A percentile compares a stretch with the other conserved stretches of the same genome.
Conservation (phyloP, 2,797 vertebrate species). For the Phrynocephalus forsythii region DNA sequence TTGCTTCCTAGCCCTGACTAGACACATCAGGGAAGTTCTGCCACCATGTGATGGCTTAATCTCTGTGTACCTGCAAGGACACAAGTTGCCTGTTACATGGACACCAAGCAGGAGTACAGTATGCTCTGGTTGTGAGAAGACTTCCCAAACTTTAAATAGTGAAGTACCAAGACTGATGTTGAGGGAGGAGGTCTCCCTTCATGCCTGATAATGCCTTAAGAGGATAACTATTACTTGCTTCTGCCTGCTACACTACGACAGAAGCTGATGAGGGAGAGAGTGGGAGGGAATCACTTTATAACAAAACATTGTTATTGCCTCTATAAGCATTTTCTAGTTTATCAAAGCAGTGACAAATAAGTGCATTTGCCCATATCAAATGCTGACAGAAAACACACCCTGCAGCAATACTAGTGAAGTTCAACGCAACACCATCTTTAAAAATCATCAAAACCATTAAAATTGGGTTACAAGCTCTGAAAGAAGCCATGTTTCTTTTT, state of each 20-base stretch:
- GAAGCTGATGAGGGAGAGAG: conserved; percentile 32
- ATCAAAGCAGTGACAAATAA: conserved; percentile 82
- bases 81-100: background rate
- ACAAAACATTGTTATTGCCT: conserved; percentile 64
- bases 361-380: conserved; percentile 78
- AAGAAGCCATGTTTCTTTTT: conserved; percentile 64
- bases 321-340: conserved; percentile 73
- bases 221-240: background rate
- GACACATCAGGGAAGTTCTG: no score
- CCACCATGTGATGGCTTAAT: no score
- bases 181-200: accelerated
- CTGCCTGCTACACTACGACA: conserved; percentile 19
- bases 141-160: background rate
- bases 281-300: background rate
- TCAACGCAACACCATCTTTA: conserved; percentile 72
- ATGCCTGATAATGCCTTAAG: conserved; percentile 15
- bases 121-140: background rate
- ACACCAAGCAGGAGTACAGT: background rate
- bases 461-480: conserved; percentile 72
- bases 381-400: conserved; percentile 73
- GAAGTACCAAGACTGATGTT: background rate
- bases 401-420: conserved; percentile 69
- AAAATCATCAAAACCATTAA: conserved; percentile 82
- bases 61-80: background rate
- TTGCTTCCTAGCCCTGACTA: no score